phyloP scores from a whole-genome alignment of 2,888 invertebrate genomes.

The Stenoptilia bipunctidactyla region DNA sequence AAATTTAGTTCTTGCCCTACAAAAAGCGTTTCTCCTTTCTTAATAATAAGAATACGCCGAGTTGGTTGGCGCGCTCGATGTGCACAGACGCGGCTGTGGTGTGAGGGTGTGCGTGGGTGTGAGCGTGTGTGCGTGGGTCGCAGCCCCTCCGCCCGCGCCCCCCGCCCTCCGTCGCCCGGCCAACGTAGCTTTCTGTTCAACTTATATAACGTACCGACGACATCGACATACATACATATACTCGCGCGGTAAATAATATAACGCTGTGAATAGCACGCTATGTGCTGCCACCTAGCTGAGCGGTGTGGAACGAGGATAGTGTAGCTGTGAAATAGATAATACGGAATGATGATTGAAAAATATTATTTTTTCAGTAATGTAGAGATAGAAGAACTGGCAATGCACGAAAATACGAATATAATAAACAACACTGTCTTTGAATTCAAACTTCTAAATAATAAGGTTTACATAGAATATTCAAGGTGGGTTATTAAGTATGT shows the following conservation, averaged over 20 bases:
- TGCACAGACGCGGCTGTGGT: slow-evolving; percentile 50
- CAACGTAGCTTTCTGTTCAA: slow-evolving; percentile 67
- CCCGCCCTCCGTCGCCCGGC: slow-evolving; percentile 19
- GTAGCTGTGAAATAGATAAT: slow-evolving; percentile 7
- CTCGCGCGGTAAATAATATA: slow-evolving; percentile 64
- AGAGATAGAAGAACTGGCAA: too few relatives aligned
- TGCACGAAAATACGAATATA: too few relatives aligned
- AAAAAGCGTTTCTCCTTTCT: slow-evolving; percentile 72
- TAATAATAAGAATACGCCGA: slow-evolving; percentile 75
- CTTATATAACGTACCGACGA: slow-evolving; percentile 50
- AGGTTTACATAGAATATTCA: too few relatives aligned
- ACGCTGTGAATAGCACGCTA: slow-evolving; percentile 60
- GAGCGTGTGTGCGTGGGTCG: slow-evolving; percentile 25
- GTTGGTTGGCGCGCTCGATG: slow-evolving; percentile 63
- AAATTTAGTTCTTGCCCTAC: slow-evolving; percentile 72
- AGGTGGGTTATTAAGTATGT: too few relatives aligned
- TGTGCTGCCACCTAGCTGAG: slow-evolving; percentile 67
- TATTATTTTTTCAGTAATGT: too few relatives aligned
- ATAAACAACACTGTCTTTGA: too few relatives aligned
- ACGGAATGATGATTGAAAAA: too few relatives aligned
- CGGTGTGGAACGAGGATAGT: slow-evolving; percentile 16
- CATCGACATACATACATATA: slow-evolving; percentile 52
- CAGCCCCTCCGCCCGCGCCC: slow-evolving; percentile 17
- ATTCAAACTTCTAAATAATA: too few relatives aligned
- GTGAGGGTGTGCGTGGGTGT: slow-evolving; percentile 30